Evolutionary conservation across 2,797 vertebrate genomes (phyloP).

Genomic region (Microctenopoma lineatum): DNA sequence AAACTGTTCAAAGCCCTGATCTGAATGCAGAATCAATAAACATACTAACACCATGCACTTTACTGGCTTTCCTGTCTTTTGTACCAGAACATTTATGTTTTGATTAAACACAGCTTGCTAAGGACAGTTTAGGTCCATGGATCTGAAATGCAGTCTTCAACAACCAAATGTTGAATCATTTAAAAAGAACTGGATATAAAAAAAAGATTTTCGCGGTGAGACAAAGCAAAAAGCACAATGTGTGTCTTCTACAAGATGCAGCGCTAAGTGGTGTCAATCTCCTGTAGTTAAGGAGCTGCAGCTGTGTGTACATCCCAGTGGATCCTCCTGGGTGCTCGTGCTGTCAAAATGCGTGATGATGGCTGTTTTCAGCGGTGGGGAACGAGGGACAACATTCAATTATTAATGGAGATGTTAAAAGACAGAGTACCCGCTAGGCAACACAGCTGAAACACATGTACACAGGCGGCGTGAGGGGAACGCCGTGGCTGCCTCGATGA

Average conservation of each 20-base stretch:
- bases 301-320: conserved; percentile 55
- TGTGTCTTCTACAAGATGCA: conserved; percentile 31
- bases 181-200: conserved; percentile 41
- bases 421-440: not conserved
- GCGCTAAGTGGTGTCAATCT: conserved; percentile 39
- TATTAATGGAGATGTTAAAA: conserved; percentile 40
- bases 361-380: conserved; percentile 32
- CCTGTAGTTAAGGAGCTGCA: conserved; percentile 44
- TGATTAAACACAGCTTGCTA: conserved; percentile 9
- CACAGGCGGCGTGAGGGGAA: not conserved
- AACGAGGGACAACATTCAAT: conserved; percentile 44
- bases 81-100: conserved; percentile 10
- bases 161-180: conserved; percentile 55
- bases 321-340: conserved; percentile 36
- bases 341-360: conserved; percentile 51
- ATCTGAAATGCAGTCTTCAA: conserved; percentile 40
- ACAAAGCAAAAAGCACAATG: conserved; percentile 17
- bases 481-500: not conserved
- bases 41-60: not conserved
- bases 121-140: conserved; percentile 18
- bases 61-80: conserved; percentile 22
- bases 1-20: conserved; percentile 7
- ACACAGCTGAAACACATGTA: conserved; percentile 12
- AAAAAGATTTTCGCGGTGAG: conserved; percentile 31
- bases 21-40: conserved; percentile 41